Base-by-base conservation (phyloP, 2,797 vertebrate genomes). In the Sebastes vulpes region DNA sequence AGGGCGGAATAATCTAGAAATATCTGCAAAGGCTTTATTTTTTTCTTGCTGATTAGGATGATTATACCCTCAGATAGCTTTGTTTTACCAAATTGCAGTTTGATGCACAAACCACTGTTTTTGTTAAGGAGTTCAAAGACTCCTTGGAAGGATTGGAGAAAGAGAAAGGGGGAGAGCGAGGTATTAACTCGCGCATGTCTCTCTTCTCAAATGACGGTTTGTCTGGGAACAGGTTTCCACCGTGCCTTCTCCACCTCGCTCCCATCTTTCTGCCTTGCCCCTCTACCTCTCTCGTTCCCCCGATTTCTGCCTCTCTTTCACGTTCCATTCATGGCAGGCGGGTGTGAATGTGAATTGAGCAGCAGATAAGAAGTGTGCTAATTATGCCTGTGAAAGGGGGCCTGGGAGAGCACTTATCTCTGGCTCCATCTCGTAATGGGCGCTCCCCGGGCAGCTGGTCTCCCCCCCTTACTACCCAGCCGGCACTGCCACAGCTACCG, bases 361-460 rank as follows among this genome's bases (percentile, higher is more conserved):
- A 94, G 95, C 95, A 95, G 96, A 96, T 97, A 97, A 96, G 96
- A 96, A 96, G 95, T 95, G 95, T 95, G 96, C 96, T 96, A 97
- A 97, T 97, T 96, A 96, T 95, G 95, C 93, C 93, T 93, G 93
- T 96, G 95, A 96, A 96, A 96, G 95, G 95, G 95, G 96, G 96
- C 96, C 96, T 96, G 95, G 95, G 96, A 96, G 96, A 96, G 96
- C 95, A 96, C 96, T 97, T 97, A 96, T 97, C 96, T 95, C 94
- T 91, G 88, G 93, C 96, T 96, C 96, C 94, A 96, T 97, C 96
- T 96, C 95, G 90, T 97, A 96, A 97, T 96, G 96, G 95, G 95
- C 92, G 94, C 96, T 96, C 96, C 95, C 95, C 93, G 95, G 96
- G 96, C 96, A 96, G 96, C 96, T 96, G 96, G 93, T 95, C 79